phyloP scores from a whole-genome alignment of 2,888 invertebrate genomes.

The Mactromeris polynyma region DNA sequence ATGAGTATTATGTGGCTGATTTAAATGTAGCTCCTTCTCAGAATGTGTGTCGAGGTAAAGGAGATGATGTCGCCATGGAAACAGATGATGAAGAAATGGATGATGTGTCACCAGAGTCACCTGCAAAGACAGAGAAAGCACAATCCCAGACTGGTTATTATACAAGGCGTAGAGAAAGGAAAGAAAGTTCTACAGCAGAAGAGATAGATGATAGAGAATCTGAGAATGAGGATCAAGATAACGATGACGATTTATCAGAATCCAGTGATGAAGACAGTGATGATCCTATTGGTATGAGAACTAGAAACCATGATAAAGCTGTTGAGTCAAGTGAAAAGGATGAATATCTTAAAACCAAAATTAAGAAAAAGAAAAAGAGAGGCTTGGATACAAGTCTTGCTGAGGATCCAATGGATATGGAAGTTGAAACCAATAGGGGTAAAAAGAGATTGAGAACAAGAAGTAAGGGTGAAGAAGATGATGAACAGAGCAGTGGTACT shows the following conservation, averaged over 20 bases:
- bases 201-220: not conserved
- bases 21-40: slow-evolving; percentile 79
- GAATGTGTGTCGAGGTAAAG: slow-evolving; percentile 72
- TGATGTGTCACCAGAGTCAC: not conserved
- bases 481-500: not conserved
- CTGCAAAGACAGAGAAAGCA: not conserved
- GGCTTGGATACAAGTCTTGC: not conserved
- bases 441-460: slow-evolving; percentile 32
- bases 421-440: not conserved
- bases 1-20: slow-evolving; percentile 84
- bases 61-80: slow-evolving; percentile 23
- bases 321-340: slow-evolving; percentile 65
- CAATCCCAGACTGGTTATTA: not conserved
- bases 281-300: slow-evolving; percentile 70
- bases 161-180: not conserved
- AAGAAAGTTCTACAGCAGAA: not conserved
- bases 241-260: slow-evolving; percentile 31
- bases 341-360: not conserved
- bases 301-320: slow-evolving; percentile 41
- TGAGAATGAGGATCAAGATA: not conserved
- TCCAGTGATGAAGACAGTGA: slow-evolving; percentile 76
- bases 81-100: slow-evolving; percentile 19
- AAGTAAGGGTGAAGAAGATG: slow-evolving; percentile 28
- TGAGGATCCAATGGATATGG: not conserved
- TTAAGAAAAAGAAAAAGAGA: not conserved